A percentile compares a stretch with the other conserved stretches of the same genome.
phyloP scores from a whole-genome alignment of 2,113 vertebrate species.

The Tragelaphus imberbis region DNA sequence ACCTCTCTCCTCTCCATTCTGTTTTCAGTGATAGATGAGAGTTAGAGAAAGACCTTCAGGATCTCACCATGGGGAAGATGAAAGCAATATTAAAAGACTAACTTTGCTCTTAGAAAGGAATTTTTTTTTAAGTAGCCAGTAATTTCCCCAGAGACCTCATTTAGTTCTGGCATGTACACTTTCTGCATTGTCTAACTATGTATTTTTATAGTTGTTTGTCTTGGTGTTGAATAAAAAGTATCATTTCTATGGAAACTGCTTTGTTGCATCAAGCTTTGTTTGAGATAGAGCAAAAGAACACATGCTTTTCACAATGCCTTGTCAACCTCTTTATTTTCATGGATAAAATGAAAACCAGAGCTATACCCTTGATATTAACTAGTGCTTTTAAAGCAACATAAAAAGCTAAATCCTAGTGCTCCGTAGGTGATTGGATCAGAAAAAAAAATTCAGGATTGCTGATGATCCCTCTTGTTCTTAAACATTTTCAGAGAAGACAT shows the following conservation, averaged over 20 bases:
- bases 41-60: neutral
- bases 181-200: neutral
- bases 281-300: slow-evolving; percentile 40
- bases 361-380: neutral
- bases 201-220: slow-evolving; percentile 46
- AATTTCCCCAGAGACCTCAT: neutral
- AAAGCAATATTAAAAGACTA: neutral
- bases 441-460: neutral
- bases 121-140: neutral
- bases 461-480: neutral
- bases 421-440: neutral
- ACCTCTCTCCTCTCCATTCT: neutral
- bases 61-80: neutral
- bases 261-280: slow-evolving; percentile 20
- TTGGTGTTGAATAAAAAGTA: slow-evolving; percentile 29
- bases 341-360: slow-evolving; percentile 59
- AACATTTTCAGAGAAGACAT: neutral
- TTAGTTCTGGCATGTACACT: neutral
- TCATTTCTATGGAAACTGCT: slow-evolving; percentile 41
- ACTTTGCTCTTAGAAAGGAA: neutral
- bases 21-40: neutral
- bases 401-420: neutral
- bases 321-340: neutral
- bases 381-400: neutral
- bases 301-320: neutral